These are phyloP conservation scores for Digitonthophagus gazella DNA, from an alignment of 2,888 invertebrate species.

Conservation along the genomic window DNA sequence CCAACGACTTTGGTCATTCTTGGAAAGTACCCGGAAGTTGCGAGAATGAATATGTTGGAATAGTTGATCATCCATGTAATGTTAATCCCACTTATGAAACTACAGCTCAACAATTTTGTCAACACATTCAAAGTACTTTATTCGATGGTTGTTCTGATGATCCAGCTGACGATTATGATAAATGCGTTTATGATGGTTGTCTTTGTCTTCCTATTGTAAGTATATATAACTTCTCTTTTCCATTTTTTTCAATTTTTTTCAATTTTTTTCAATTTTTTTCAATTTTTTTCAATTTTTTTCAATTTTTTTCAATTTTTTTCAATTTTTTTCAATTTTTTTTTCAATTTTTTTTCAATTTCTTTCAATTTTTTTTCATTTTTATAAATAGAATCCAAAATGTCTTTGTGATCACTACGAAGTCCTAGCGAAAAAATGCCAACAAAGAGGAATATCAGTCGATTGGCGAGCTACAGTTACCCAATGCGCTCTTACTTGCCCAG, in stretches of 20 bases:
- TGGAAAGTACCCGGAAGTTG: slow-evolving; percentile 16
- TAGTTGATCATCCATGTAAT: slow-evolving; percentile 10
- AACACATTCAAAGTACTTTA: neutral
- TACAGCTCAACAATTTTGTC: slow-evolving; percentile 7
- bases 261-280: no score
- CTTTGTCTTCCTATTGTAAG: slow-evolving; percentile 11
- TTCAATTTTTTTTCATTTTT: no score
- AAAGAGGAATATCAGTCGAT: slow-evolving; percentile 5
- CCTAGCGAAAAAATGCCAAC: slow-evolving; percentile 7
- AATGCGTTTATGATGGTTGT: slow-evolving; percentile 20
- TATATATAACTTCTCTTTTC: neutral
- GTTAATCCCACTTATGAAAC: neutral
- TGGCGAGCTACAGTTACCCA: slow-evolving; percentile 13
- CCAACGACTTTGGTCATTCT: slow-evolving; percentile 15
- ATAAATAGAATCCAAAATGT: slow-evolving; percentile 39
- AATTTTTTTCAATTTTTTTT: no score
- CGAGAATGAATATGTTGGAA: neutral
- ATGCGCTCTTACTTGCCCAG: slow-evolving; percentile 10
- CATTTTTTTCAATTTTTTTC: no score
- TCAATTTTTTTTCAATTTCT: no score
- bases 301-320: no score
- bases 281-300: no score
- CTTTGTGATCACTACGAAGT: slow-evolving; percentile 6
- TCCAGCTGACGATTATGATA: slow-evolving; percentile 3
- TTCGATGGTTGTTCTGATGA: slow-evolving; percentile 13